Percentiles rank a stretch among this genome's conserved stretches.
Evolutionary conservation across 2,888 invertebrate species (phyloP).

Genomic region (Stegophylla sp.): DNA sequence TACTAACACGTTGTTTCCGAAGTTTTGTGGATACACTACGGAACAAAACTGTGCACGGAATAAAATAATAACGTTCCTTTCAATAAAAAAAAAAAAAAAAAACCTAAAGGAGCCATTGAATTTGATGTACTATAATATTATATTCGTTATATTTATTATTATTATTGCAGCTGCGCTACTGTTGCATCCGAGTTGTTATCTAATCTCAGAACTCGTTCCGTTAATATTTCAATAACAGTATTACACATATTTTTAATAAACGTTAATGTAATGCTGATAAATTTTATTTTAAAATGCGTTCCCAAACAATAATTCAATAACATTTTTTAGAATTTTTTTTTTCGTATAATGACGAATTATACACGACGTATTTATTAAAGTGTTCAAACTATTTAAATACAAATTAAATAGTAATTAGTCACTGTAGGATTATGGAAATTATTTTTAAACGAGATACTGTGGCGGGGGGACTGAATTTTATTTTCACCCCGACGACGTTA

Average conservation of each 20-base stretch:
- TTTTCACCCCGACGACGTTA: constrained; percentile 32
- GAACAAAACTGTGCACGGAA: neutral
- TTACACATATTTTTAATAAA: no score
- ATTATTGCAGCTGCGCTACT: no score
- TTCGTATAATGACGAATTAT: no score
- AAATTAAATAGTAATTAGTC: constrained; percentile 16
- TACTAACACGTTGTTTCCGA: constrained; percentile 43
- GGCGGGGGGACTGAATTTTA: constrained; percentile 3
- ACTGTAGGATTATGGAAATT: neutral
- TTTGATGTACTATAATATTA: no score
- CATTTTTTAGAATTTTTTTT: no score
- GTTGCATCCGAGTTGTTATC: neutral
- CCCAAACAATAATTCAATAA: no score
- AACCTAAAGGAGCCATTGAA: no score
- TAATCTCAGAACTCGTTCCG: neutral
- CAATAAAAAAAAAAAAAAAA: no score
- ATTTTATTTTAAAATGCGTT: no score
- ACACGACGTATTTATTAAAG: neutral
- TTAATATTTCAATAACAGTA: no score
- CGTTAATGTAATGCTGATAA: no score
- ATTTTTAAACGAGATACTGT: constrained; percentile 25
- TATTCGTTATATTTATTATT: neutral
- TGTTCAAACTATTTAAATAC: neutral
- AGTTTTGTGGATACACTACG: neutral
- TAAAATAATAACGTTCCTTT: neutral